phyloP scores from a whole-genome alignment of 2,113 vertebrate species.

The Dryoscopus gambensis region DNA sequence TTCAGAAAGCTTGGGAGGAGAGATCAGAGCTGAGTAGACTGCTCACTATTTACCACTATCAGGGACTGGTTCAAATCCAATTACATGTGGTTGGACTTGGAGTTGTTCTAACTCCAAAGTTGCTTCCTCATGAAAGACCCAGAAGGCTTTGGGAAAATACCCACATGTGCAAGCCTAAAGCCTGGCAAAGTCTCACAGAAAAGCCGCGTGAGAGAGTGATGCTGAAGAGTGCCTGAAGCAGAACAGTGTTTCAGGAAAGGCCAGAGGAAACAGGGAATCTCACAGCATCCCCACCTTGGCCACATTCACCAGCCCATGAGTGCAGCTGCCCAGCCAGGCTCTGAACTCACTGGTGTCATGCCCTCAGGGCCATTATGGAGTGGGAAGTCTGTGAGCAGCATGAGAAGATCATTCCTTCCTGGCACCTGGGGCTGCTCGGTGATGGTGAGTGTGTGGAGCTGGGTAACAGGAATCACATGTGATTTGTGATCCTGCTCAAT shows the following conservation, averaged over 20 bases:
- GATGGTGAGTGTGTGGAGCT: not conserved
- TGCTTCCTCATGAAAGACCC: not conserved
- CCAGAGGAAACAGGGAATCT: not conserved
- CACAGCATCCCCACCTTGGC: not conserved
- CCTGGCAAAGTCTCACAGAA: not conserved
- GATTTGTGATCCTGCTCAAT: not conserved
- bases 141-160: not conserved
- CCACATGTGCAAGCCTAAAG: not conserved
- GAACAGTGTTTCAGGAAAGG: not conserved
- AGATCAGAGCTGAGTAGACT: not conserved
- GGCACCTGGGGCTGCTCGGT: fast-evolving
- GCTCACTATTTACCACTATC: not conserved
- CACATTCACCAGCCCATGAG: not conserved
- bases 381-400: not conserved
- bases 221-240: not conserved
- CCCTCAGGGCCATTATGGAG: not conserved
- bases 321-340: not conserved
- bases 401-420: not conserved
- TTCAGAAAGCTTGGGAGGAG: not conserved
- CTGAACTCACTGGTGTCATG: not conserved
- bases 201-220: not conserved
- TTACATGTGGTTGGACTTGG: not conserved
- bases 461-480: not conserved
- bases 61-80: not conserved
- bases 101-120: not conserved